These are phyloP conservation scores for Girardinichthys multiradiatus DNA, from an alignment of 2,113 vertebrate species.

Conservation along the genomic window DNA sequence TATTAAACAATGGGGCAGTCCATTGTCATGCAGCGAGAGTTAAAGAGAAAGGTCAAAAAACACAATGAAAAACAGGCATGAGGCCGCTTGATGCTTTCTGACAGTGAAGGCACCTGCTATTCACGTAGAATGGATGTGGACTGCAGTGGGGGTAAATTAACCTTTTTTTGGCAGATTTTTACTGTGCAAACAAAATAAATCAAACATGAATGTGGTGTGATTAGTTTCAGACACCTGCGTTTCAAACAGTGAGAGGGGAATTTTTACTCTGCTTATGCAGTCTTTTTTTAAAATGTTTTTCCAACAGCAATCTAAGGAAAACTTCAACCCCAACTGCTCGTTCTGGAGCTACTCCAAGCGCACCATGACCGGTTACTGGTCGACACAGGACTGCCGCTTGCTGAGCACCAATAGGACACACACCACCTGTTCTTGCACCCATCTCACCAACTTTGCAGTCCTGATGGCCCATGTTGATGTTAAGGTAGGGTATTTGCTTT, in stretches of 20 bases:
- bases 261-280: neutral
- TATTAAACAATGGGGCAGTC: constrained; percentile 65
- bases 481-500: constrained; percentile 82
- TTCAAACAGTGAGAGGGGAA: neutral
- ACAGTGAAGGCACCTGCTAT: constrained; percentile 36
- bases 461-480: constrained; percentile 99
- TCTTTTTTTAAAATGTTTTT: neutral
- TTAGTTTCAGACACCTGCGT: constrained; percentile 10
- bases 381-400: constrained; percentile 95
- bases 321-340: constrained; percentile 99
- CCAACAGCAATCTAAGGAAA: constrained; percentile 93
- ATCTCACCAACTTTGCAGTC: constrained; percentile 97
- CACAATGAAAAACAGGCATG: constrained; percentile 41
- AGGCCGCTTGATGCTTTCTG: constrained; percentile 25
- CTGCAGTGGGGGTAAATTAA: neutral
- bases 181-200: constrained; percentile 3
- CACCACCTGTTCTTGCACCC: constrained; percentile 96
- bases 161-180: constrained; percentile 15
- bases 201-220: neutral
- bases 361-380: constrained; percentile 96
- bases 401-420: constrained; percentile 93
- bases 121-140: constrained; percentile 32
- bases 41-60: constrained; percentile 68
- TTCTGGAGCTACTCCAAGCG: constrained; percentile 98
- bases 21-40: constrained; percentile 61